Evolutionary conservation across 2,888 invertebrate species (phyloP), one percentile per base, ranked within the genome.

Genomic region (Polietes domitor): DNA sequence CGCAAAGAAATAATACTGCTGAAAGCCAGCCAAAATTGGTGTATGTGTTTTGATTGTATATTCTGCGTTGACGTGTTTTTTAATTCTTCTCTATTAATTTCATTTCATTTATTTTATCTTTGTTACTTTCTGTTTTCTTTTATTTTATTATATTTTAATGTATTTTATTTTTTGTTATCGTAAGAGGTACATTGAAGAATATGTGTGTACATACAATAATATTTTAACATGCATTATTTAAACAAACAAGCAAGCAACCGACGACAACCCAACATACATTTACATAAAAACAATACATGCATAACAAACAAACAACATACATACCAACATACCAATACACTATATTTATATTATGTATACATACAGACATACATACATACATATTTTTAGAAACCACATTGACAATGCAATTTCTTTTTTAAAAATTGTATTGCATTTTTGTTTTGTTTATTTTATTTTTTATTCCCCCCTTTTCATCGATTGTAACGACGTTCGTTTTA

Each of bases 1-100:
- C 87, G 88, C 90, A 63, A 91, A 91, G 85, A 90, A 90, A 90
- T 90, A 90, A 90, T 87, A 28, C 55, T 70, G 76, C 78, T 84
- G 70, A 80, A 37, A 41, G 19, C 41, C 65, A 68, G 37, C 43
- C n/a, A 28, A 19, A 5, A 55, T 21, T 24, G 58, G 58, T 58
- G 24, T 58, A 58, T 58, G 58, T 58, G 58, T 58, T 58, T 58
- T 26, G 12, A 63, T n/a, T n/a, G 17, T 9, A 32, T 15, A 17
- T 26, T 43, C 24, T 10, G n/a, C 43, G 43, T 32, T 65, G 37
- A 37, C 9, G 15, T 37, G 65, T 43, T 21, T 37, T 68, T 68
- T 28, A 0, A 32, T 61, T 68, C 5, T 68, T 65, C 21, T 41
- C 21, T 37, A n/a, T 68, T 68, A 68, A 37, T 43, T 37, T 21